Conservation (phyloP, 37 sponge, comb jelly and placozoan species). For the Hexactinellida sp. region DNA sequence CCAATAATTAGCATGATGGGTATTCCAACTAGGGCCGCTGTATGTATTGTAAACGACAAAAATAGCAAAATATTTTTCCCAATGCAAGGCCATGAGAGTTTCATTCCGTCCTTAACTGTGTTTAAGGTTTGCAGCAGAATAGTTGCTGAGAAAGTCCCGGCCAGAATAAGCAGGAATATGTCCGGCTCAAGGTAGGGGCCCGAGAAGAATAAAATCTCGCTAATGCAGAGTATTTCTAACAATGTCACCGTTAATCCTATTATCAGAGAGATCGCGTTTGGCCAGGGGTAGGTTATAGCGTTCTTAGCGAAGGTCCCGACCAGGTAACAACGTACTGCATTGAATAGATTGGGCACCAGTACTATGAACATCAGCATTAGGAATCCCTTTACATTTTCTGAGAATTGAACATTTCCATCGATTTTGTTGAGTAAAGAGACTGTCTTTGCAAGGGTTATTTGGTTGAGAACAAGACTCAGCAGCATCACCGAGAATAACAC, state of each 20-base stretch:
- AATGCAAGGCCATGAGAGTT: background rate
- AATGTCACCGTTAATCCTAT: constrained; percentile 20
- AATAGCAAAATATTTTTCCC: background rate
- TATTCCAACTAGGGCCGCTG: background rate
- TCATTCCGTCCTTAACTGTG: background rate
- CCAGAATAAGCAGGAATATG: background rate
- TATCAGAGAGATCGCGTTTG: constrained; percentile 24
- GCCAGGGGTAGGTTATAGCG: constrained; percentile 53
- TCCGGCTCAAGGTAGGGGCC: background rate
- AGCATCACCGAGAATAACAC: constrained; percentile 29
- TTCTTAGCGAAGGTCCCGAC: constrained; percentile 52
- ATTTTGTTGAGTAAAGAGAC: constrained; percentile 16
- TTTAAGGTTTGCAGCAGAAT: background rate
- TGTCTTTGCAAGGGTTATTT: constrained; percentile 45
- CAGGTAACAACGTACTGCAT: constrained; percentile 34
- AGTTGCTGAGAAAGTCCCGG: background rate
- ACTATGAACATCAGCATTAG: constrained; percentile 52
- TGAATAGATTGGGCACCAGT: constrained; percentile 45
- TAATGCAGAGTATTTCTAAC: background rate
- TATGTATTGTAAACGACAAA: background rate
- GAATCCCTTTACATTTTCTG: constrained; percentile 23
- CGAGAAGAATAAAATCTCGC: background rate
- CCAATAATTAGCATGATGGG: background rate
- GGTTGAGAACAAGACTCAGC: constrained; percentile 28
- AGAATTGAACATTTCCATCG: background rate